Percentiles rank a stretch among this genome's conserved stretches.
Evolutionary conservation across 2,797 vertebrate species (phyloP).

Genomic region (Discoglossus pictus): DNA sequence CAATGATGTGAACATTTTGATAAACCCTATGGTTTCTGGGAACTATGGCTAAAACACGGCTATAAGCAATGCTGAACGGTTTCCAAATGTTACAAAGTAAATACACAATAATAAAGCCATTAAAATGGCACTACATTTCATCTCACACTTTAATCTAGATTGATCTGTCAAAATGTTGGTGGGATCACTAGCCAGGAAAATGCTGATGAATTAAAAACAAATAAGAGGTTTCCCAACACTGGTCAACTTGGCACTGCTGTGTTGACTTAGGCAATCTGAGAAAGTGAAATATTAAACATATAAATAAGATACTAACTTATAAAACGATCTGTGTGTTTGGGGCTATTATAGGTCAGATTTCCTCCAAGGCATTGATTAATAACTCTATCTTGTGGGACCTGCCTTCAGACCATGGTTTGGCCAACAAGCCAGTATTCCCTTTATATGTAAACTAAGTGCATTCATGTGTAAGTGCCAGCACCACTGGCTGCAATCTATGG

Average conservation of each 20-base stretch:
- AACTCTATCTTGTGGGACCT: neutral
- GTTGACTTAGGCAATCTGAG: neutral
- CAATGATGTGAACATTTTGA: too few species aligned
- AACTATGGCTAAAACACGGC: too few species aligned
- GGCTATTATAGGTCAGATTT: constrained; percentile 8
- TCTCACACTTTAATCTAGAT: too few species aligned
- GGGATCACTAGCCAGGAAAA: too few species aligned
- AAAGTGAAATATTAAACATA: neutral
- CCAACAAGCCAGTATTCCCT: neutral
- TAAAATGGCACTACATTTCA: too few species aligned
- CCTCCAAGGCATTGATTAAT: constrained; percentile 12
- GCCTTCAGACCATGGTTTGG: constrained; percentile 4
- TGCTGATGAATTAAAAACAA: too few species aligned
- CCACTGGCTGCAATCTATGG: constrained; percentile 1
- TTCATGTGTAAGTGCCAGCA: constrained; percentile 15
- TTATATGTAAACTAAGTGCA: constrained; percentile 5
- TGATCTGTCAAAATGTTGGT: too few species aligned
- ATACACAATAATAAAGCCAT: too few species aligned
- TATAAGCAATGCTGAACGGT: too few species aligned
- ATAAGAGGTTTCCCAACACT: too few species aligned
- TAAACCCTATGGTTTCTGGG: too few species aligned
- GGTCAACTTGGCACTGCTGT: neutral
- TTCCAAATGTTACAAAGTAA: too few species aligned
- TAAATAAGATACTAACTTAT: neutral
- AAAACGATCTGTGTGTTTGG: neutral